Evolutionary conservation across 2,797 vertebrate genomes (phyloP), one percentile per base, ranked within the genome.

Genomic region (Denticeps clupeoides): DNA sequence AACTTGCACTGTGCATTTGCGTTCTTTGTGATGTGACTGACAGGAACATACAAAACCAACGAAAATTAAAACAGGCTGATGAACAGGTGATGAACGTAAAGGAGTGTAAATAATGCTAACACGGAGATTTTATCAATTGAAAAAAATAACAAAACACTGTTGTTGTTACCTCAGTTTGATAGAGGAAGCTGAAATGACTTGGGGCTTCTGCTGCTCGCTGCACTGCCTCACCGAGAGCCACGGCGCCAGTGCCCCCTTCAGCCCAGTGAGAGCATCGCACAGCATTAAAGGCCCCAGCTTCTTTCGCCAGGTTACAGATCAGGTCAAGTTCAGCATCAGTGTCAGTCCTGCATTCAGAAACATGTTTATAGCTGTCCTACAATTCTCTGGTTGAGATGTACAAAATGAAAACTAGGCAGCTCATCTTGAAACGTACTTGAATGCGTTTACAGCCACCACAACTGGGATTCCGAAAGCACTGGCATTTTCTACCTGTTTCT

Each of bases 401-500:
- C n/a, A 15, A 26, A n/a, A n/a, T n/a, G n/a, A n/a, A n/a, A n/a
- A n/a, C n/a, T n/a, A n/a, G n/a, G n/a, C n/a, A n/a, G n/a, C n/a
- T n/a, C n/a, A n/a, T n/a, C n/a, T n/a, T 7, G 27, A 27, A 23
- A 69, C 90, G 87, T 72, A 98, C 95, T 88, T 93, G 79, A 99
- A 99, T 49, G 69, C 87, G 28, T 99, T 99, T 43, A 98, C 87
- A 1, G 91, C 95, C 47, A 99, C 92, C 0, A 98, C 88, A 31
- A 98, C 93, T 0, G 94, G 90, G 9, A 97, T 84, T 1, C 95
- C 94, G 31, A 99, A 99, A 49, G 83, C 58, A 47, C 35, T 77
- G 10, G 92, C 90, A 1, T 97, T 98, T 71, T 97, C 84, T 16
- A 99, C 90, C 75, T 99, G 95, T 63, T 97, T 99, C 58, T 56